A percentile compares a stretch with the other conserved stretches of the same genome.
Evolutionary conservation across 2,797 vertebrate genomes (phyloP).

Genomic region (Microctenopoma lineatum): DNA sequence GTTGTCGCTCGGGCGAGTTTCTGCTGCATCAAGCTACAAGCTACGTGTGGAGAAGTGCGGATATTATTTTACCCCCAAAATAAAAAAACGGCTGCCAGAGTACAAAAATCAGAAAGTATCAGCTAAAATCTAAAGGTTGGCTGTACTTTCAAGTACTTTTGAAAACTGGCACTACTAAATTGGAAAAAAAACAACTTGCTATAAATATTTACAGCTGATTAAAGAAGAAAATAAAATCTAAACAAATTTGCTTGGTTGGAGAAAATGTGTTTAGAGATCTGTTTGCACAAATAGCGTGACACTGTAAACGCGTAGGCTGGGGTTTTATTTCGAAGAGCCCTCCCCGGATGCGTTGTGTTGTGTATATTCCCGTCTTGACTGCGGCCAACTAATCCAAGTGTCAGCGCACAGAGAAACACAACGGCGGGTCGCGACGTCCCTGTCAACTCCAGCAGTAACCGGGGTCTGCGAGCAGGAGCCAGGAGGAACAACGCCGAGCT

Average conservation of each 20-base stretch:
- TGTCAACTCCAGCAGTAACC: slow-evolving; percentile 43
- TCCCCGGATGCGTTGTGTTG: accelerated
- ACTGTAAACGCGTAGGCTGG: background rate
- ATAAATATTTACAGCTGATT: no score
- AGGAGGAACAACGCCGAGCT: background rate
- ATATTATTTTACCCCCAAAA: slow-evolving; percentile 27
- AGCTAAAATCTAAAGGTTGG: background rate
- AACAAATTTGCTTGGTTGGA: no score
- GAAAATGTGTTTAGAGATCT: no score
- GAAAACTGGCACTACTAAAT: background rate
- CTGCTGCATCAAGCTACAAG: slow-evolving; percentile 1
- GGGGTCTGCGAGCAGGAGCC: slow-evolving; percentile 1
- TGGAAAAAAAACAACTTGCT: background rate
- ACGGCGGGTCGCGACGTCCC: slow-evolving; percentile 60
- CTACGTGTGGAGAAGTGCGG: background rate
- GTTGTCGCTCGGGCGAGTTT: slow-evolving; percentile 50
- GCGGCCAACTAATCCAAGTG: slow-evolving; percentile 44
- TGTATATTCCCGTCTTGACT: background rate
- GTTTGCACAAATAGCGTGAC: no score
- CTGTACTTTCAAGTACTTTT: background rate
- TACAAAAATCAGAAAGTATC: background rate
- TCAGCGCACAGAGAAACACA: slow-evolving; percentile 33
- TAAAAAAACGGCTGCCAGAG: slow-evolving; percentile 8
- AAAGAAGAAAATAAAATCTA: no score
- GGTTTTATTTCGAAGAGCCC: slow-evolving; percentile 32